phyloP scores from a whole-genome alignment of 1,140 invertebrate genomes.

The Popillia japonica region DNA sequence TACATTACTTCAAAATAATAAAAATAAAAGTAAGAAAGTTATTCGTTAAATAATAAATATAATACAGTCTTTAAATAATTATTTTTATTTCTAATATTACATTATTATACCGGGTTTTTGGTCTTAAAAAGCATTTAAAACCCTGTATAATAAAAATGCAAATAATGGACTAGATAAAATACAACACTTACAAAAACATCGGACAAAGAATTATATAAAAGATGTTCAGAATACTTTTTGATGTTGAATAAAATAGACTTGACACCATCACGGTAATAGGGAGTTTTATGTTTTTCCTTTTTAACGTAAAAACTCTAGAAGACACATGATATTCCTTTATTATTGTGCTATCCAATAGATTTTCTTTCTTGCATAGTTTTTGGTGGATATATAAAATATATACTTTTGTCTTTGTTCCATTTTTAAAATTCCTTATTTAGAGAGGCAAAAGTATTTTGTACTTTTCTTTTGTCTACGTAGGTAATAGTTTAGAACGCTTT shows the following conservation, averaged over 20 bases:
- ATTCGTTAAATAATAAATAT: conserved; percentile 21
- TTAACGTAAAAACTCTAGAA: neutral
- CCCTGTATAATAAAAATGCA: conserved; percentile 21
- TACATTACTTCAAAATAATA: neutral
- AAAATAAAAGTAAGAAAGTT: neutral
- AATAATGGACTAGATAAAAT: conserved; percentile 30
- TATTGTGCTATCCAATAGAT: conserved; percentile 23
- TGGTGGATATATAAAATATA: conserved; percentile 1
- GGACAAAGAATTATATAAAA: neutral
- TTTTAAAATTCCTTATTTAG: conserved; percentile 12
- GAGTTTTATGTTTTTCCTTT: neutral
- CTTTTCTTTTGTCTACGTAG: neutral
- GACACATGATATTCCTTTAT: neutral
- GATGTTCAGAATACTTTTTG: no score
- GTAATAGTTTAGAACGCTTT: neutral
- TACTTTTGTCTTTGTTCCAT: neutral
- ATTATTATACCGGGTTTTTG: neutral
- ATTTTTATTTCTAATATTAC: conserved; percentile 19
- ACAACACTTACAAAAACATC: conserved; percentile 12
- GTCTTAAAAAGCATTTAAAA: neutral
- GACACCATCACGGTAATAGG: no score
- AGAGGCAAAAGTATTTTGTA: conserved; percentile 15
- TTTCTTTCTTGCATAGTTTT: neutral
- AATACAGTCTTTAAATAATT: conserved; percentile 34
- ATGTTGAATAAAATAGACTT: no score